Evolutionary conservation across 2,113 vertebrate species (phyloP).

Genomic region (Panthera leo): DNA sequence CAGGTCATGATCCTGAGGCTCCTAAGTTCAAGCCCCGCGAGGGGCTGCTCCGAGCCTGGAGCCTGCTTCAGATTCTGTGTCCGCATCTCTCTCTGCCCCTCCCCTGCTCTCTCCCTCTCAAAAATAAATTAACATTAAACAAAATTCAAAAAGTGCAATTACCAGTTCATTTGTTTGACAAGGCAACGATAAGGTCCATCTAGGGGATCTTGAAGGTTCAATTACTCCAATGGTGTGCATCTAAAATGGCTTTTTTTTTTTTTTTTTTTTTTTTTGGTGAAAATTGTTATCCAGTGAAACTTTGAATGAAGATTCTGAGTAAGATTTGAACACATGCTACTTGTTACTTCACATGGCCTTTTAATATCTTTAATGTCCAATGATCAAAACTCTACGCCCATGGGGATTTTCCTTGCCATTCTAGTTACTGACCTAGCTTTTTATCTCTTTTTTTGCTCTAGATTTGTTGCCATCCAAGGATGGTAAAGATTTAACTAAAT

Average conservation of each 20-base stretch:
- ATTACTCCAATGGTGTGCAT: neutral
- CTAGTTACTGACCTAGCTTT: neutral
- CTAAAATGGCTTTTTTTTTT: neutral
- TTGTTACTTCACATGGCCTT: neutral
- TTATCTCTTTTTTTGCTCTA: conserved; percentile 21
- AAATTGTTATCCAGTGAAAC: neutral
- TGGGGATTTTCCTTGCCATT: neutral
- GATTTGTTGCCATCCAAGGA: conserved; percentile 82
- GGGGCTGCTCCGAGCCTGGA: no score
- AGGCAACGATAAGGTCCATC: neutral
- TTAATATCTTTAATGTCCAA: neutral
- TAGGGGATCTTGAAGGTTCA: neutral
- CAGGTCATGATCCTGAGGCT: no score
- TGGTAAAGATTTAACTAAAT: conserved; percentile 73
- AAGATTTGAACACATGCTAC: neutral
- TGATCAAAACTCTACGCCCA: neutral
- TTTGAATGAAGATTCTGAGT: neutral
- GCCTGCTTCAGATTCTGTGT: no score
- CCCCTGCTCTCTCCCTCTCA: no score
- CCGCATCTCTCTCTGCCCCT: no score
- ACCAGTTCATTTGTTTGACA: neutral
- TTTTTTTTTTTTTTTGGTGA: neutral
- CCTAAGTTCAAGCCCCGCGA: no score
- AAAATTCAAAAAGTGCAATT: neutral
- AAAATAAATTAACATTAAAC: no score